phyloP scores from a whole-genome alignment of 1,140 invertebrate species.

The Solenopsis invicta region DNA sequence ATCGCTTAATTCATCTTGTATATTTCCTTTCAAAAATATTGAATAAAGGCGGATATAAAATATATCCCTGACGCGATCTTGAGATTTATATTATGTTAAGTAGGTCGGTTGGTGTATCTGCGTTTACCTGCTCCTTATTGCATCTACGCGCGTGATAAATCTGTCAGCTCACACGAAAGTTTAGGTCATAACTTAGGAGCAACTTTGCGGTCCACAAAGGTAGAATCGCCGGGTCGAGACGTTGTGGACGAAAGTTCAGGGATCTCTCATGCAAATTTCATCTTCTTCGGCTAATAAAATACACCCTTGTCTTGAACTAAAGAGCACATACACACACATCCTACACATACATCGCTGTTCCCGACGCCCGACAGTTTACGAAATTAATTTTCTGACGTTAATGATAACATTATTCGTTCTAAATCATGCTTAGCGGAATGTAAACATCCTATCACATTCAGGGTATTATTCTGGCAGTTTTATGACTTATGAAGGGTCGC shows the following conservation, averaged over 20 bases:
- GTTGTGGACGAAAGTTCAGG: constrained; percentile 71
- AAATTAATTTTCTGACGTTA: constrained; percentile 50
- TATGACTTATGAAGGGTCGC: constrained; percentile 28
- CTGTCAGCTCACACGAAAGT: constrained; percentile 69
- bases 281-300: constrained; percentile 77
- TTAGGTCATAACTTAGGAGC: constrained; percentile 71
- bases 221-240: constrained; percentile 41
- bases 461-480: constrained; percentile 30
- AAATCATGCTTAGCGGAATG: constrained; percentile 6
- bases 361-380: constrained; percentile 11
- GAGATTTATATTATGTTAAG: constrained; percentile 49
- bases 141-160: constrained; percentile 71
- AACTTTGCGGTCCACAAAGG: constrained; percentile 70
- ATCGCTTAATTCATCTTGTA: not conserved
- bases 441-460: constrained; percentile 26
- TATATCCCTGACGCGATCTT: not conserved
- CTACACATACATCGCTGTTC: not conserved
- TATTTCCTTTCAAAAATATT: not conserved
- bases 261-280: constrained; percentile 83
- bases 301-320: constrained; percentile 64
- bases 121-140: constrained; percentile 64
- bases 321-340: constrained; percentile 12
- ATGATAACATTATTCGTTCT: constrained; percentile 6
- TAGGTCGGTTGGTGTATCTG: constrained; percentile 24
- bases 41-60: not conserved